Percentiles rank a stretch among this genome's conserved stretches.
Conservation (phyloP, 2,797 vertebrate species). For the Diplodus puntazzo region DNA sequence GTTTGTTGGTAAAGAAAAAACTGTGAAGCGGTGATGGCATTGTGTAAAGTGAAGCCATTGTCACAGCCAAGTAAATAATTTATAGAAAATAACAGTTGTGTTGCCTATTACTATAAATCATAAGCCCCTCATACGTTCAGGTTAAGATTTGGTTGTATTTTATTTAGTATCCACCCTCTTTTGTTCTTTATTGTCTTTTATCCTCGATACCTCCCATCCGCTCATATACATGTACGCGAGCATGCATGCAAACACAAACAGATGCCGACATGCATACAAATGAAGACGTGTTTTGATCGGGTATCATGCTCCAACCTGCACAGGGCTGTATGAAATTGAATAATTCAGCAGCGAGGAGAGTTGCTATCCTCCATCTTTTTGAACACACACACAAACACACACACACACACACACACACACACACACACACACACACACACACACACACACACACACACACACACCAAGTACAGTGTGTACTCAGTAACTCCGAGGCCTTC, state of each 20-base stretch:
- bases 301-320: slow-evolving; percentile 53
- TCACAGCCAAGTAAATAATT: background rate
- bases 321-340: slow-evolving; percentile 54
- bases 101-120: background rate
- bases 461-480: background rate
- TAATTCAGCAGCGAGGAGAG: slow-evolving; percentile 59
- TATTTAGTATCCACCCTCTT: background rate
- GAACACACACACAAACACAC: background rate
- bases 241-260: slow-evolving; percentile 44
- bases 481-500: slow-evolving; percentile 6
- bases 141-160: background rate
- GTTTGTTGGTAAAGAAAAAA: slow-evolving; percentile 28
- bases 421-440: background rate
- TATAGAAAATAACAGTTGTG: background rate
- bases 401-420: too few relatives aligned
- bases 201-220: background rate
- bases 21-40: slow-evolving; percentile 15
- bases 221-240: slow-evolving; percentile 27
- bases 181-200: background rate
- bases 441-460: background rate
- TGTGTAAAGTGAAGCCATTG: background rate
- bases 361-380: background rate
- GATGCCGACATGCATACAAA: slow-evolving; percentile 61
- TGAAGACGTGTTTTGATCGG: slow-evolving; percentile 48
- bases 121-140: background rate